Base-by-base conservation (phyloP, 2,113 vertebrate genomes). In the Chloropsis cyanopogon region DNA sequence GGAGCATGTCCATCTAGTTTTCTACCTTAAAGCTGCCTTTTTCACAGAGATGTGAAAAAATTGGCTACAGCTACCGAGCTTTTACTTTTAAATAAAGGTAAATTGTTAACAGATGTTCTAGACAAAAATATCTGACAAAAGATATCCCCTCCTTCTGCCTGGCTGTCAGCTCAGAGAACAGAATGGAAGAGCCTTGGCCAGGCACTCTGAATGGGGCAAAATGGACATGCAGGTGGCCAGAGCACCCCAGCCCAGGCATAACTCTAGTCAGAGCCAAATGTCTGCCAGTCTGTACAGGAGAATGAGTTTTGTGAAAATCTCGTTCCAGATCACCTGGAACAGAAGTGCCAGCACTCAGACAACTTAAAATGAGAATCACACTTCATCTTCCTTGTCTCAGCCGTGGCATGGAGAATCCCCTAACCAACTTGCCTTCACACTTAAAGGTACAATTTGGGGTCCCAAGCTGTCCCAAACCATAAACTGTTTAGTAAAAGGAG, bases 181-280 rank as follows among this genome's bases (percentile, higher is more conserved):
- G n/a, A 49, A 49, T 0, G 1, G 54, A 93, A 88, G 42, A 71
- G 68, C 33, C 28, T 64, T 47, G 63, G 33, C 50, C 82, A 92
- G 37, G 26, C 4, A 9, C 16, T 26, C 49, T 35, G 17, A 2
- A 1, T 19, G 10, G 35, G 35, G 29, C 35, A 79, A 47, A 50
- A 56, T 0, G 2, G 31, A 15, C 9, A 8, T 21, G 46, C 1
- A 0, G 21, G 17, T 24, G 23, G 25, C 25, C 31, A 64, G 76
- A 56, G 14, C 6, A 44, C 5, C 33, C 46, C 54, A 86, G 59
- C 3, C 28, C 31, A 81, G 41, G 19, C 26, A 9, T 6, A 73
- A 2, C 26, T 70, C 23, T 17, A 2, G 29, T 28, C 50, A 57
- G 28, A 84, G 14, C 18, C 16, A 56, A 77, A 71, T 6, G 21